A percentile compares a stretch with the other conserved stretches of the same genome.
Conservation (phyloP, 2,888 invertebrate species). For the Isotomurus palustris region DNA sequence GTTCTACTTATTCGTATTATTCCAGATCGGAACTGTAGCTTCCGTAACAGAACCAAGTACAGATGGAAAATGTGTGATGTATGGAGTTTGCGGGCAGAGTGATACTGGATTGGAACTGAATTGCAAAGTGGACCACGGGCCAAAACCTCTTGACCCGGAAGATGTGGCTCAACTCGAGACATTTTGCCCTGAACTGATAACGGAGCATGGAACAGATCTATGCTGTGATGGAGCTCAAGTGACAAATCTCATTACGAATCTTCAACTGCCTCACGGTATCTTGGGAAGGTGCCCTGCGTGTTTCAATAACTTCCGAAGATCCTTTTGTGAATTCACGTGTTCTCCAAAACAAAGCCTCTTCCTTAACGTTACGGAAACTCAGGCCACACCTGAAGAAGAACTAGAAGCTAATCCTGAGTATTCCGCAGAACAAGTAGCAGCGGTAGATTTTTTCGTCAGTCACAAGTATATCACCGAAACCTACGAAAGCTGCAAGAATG, state of each 20-base stretch:
- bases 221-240: conserved; percentile 41
- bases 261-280: conserved; percentile 59
- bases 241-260: conserved; percentile 22
- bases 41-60: conserved; percentile 15
- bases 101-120: conserved; percentile 26
- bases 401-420: neutral
- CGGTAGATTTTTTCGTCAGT: conserved; percentile 28
- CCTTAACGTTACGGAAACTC: conserved; percentile 48
- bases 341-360: conserved; percentile 65
- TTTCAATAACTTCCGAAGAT: conserved; percentile 65
- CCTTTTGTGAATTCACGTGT: conserved; percentile 79
- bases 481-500: conserved; percentile 72
- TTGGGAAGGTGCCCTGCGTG: conserved; percentile 79
- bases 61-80: conserved; percentile 38
- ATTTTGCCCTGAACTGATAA: conserved; percentile 38
- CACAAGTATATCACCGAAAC: conserved; percentile 60
- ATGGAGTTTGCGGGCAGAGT: conserved; percentile 33
- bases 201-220: conserved; percentile 36
- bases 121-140: conserved; percentile 33
- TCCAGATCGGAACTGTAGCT: conserved; percentile 2
- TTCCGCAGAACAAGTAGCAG: conserved; percentile 23
- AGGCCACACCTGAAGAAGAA: conserved; percentile 19
- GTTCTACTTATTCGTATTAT: neutral
- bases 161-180: conserved; percentile 15
- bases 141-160: conserved; percentile 25